Evolutionary conservation across 2,113 vertebrate genomes (phyloP), one percentile per base, ranked within the genome.

Genomic region (Vicugna pacos): DNA sequence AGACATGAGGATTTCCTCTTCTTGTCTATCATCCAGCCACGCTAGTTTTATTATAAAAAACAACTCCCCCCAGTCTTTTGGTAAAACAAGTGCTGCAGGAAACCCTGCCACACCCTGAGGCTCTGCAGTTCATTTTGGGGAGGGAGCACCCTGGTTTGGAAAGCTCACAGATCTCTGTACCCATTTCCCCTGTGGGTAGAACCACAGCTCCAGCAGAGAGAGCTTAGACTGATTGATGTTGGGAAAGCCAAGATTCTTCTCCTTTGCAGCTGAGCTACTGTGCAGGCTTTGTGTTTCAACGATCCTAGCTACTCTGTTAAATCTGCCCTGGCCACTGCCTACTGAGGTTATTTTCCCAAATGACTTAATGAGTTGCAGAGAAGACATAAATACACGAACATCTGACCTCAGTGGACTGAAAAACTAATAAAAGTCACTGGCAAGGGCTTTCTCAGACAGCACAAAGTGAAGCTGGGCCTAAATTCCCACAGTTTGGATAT

Each of bases 381-480:
- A 94, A 79, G 38, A 90, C 96, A 89, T 62, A 73, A 90, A 84
- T 46, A 84, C 1, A 48, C 73, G 62, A 67, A 38, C 52, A 72
- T 52, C 86, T 91, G 73, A 89, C 62, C 72, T 89, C 11, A 56
- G 75, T 48, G 35, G 64, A 60, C 20, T 38, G 38, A 73, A 83
- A 96, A 82, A 67, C 64, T 86, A 90, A 72, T 72, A 82, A 87
- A 75, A 88, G 85, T 62, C 81, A 35, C 24, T 10, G 89, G 60
- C 60, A 67, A 80, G 72, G 76, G 60, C 58, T 87, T 91, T 92
- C 50, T 52, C 24, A 77, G 35, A 64, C 32, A 93, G 60, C 42
- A 91, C 62, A 42, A 35, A 70, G 79, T 22, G 22, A 88, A 58
- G 46, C 79, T 50, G 46, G 35, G 75, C 60, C 90, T 52, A 17